Evolutionary conservation across 2,797 vertebrate genomes (phyloP), one percentile per base, ranked within the genome.

Genomic region (Pitangus sulphuratus): DNA sequence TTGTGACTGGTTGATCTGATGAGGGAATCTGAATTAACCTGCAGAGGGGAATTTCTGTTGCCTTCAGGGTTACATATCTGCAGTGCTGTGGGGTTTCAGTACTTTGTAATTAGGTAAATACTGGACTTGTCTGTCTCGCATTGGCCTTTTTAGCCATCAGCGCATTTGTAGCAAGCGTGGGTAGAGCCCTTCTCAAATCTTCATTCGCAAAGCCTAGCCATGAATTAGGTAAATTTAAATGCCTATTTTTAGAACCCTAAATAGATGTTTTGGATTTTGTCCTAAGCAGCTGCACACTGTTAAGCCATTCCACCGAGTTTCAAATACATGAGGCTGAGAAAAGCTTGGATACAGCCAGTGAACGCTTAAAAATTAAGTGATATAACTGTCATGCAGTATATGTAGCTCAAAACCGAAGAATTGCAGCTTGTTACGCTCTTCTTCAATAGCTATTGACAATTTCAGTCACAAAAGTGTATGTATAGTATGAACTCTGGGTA

Each of bases 281-380:
- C 85, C 93, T 54, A 86, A 95, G 89, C 93, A 97, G 94, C 94
- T 97, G 95, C 93, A 94, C 50, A 44, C 57, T 93, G 83, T 77
- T 95, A 97, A 95, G 45, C 79, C 62, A 62, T 93, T 97, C 93
- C 84, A 93, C 25, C 87, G 28, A 35, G 42, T 77, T 97, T 95
- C 80, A 93, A 97, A 90, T 94, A 91, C 54, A 75, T 31, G 83
- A 94, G 66, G 58, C 78, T 90, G 86, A 86, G 61, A 95, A 94
- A 96, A 80, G 20, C 83, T 78, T 58, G 86, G 68, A 95, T 91
- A 64, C 40, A 93, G 93, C 45, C 56, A 94, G 87, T 62, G 70
- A 64, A 72, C 66, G 78, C 30, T 92, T 93, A 45, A 97, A 97
- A 97, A 96, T 80, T 97, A 98, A 96, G 96, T 97, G 96, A 90